Evolutionary conservation across 2,888 invertebrate genomes (phyloP).

Genomic region (Andrena hattorfiana): DNA sequence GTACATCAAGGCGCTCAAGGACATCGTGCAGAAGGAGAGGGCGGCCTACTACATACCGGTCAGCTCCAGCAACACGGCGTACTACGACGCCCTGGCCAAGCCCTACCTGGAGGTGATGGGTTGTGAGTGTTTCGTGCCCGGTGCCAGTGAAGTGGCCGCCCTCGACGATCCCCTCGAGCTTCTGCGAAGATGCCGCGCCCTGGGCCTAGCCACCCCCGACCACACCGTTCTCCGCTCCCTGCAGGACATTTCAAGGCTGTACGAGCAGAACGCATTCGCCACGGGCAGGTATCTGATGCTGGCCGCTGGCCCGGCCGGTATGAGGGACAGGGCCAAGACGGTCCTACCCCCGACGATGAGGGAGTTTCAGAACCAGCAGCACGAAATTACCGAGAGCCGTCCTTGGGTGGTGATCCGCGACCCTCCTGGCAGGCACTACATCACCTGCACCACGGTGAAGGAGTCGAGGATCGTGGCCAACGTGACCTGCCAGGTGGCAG

Average conservation of each 20-base stretch:
- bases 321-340: conserved; percentile 90
- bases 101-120: conserved; percentile 92
- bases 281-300: conserved; percentile 89
- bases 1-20: conserved; percentile 91
- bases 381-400: conserved; percentile 90
- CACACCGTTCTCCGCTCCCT: conserved; percentile 89
- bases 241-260: conserved; percentile 89
- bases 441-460: conserved; percentile 94
- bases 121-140: conserved; percentile 93
- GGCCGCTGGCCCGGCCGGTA: conserved; percentile 91
- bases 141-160: conserved; percentile 91
- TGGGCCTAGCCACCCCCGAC: conserved; percentile 89
- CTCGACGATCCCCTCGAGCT: conserved; percentile 92
- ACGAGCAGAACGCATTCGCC: conserved; percentile 88
- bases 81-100: conserved; percentile 93
- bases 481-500: conserved; percentile 91
- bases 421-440: conserved; percentile 89
- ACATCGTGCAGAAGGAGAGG: conserved; percentile 91
- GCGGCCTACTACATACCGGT: conserved; percentile 93
- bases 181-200: conserved; percentile 89
- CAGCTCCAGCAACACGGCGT: conserved; percentile 91
- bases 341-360: conserved; percentile 88
- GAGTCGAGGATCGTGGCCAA: conserved; percentile 92
- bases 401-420: conserved; percentile 93
- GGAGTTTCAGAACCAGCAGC: conserved; percentile 87